Percentiles rank a stretch among this genome's conserved stretches.
These are phyloP conservation scores for Macrophya annulata DNA, from an alignment of 2,888 invertebrate genomes.

Conservation along the genomic window DNA sequence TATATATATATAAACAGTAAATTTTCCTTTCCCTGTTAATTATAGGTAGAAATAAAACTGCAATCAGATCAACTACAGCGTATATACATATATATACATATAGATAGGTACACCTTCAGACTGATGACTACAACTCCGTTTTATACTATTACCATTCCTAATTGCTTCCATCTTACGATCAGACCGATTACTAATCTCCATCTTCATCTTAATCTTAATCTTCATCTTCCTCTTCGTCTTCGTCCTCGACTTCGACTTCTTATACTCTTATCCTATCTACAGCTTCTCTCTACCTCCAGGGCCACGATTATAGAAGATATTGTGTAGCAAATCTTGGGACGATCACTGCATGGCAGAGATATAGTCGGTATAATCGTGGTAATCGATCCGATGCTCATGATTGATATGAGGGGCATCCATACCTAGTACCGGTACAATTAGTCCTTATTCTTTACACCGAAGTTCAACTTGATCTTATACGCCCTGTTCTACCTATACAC, in stretches of 20 bases:
- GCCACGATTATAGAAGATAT: slow-evolving; percentile 6
- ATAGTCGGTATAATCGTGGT: slow-evolving; percentile 40
- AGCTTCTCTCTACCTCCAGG: neutral
- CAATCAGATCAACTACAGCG: slow-evolving; percentile 4
- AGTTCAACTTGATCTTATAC: neutral
- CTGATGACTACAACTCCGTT: slow-evolving; percentile 43
- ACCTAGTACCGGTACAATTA: slow-evolving; percentile 24
- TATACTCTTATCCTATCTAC: neutral
- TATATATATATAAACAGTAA: neutral
- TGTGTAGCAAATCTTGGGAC: neutral
- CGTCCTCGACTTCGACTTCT: neutral
- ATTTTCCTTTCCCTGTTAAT: neutral
- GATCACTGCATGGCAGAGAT: slow-evolving; percentile 6
- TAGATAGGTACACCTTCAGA: neutral
- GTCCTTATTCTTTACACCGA: slow-evolving; percentile 18
- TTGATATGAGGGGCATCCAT: slow-evolving; percentile 9
- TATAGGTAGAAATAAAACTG: neutral
- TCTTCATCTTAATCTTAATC: neutral
- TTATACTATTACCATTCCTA: slow-evolving; percentile 65
- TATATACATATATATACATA: neutral
- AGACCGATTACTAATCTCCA: slow-evolving; percentile 4
- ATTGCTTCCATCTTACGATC: slow-evolving; percentile 63
- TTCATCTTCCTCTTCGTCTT: neutral
- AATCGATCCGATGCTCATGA: slow-evolving; percentile 38
- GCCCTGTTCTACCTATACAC: neutral